phyloP scores from a whole-genome alignment of 2,797 vertebrate species.

The Prionace glauca region DNA sequence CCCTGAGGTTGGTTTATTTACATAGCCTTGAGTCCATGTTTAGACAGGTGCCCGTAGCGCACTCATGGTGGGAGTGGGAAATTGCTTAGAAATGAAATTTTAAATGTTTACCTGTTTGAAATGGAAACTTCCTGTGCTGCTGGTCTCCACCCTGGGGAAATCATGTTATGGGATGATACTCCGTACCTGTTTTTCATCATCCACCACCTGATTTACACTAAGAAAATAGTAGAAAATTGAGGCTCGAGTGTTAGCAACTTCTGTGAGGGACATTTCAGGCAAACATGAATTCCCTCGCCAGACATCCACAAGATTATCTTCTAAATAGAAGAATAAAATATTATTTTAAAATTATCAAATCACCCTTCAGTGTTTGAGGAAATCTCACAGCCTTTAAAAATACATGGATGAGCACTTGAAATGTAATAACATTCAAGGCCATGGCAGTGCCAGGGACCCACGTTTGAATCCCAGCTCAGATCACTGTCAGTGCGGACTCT shows the following conservation, averaged over 20 bases:
- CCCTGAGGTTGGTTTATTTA: background rate
- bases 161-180: background rate
- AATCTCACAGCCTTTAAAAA: too few relatives aligned
- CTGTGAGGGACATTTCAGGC: background rate
- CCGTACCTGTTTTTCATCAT: background rate
- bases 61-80: background rate
- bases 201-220: background rate
- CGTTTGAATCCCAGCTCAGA: too few relatives aligned
- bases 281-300: background rate
- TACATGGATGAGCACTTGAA: too few relatives aligned
- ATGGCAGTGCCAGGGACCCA: too few relatives aligned
- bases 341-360: background rate
- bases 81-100: background rate
- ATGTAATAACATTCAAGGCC: too few relatives aligned
- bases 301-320: background rate
- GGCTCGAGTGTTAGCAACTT: background rate
- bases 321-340: background rate
- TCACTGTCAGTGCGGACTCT: too few relatives aligned
- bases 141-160: background rate
- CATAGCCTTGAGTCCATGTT: background rate
- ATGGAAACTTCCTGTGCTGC: background rate
- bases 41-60: background rate
- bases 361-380: background rate
- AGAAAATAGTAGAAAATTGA: background rate
- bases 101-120: background rate